Conservation (phyloP, 2,113 vertebrate genomes). For the Megaptera novaeangliae region DNA sequence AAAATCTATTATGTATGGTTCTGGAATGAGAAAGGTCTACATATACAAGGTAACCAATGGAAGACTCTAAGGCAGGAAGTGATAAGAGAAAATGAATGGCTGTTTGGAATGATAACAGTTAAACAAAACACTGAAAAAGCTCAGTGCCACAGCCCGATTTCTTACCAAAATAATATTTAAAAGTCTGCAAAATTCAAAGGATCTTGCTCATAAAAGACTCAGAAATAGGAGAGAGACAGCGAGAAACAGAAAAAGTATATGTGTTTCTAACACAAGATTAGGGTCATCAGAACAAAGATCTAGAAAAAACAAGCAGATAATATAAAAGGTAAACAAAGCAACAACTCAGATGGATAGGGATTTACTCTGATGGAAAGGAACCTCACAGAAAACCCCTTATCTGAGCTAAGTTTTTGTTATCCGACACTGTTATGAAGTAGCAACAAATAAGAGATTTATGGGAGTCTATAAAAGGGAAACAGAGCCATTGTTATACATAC, state of each 20-base stretch:
- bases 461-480: neutral
- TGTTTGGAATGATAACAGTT: neutral
- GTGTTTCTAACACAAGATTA: neutral
- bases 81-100: neutral
- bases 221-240: neutral
- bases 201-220: neutral
- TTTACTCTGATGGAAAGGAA: neutral
- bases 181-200: neutral
- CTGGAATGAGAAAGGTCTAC: constrained; percentile 8
- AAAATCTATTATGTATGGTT: neutral
- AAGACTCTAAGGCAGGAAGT: neutral
- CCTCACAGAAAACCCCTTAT: neutral
- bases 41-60: neutral
- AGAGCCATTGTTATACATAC: neutral
- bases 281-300: neutral
- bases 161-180: neutral
- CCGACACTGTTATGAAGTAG: neutral
- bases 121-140: neutral
- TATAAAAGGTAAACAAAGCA: neutral
- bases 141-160: neutral
- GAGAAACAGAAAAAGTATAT: neutral
- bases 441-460: constrained; percentile 1
- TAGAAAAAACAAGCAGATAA: neutral
- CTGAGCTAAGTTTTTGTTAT: constrained; percentile 12
- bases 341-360: neutral